Conservation (phyloP, 2,888 invertebrate species). For the Polietes domitor region DNA sequence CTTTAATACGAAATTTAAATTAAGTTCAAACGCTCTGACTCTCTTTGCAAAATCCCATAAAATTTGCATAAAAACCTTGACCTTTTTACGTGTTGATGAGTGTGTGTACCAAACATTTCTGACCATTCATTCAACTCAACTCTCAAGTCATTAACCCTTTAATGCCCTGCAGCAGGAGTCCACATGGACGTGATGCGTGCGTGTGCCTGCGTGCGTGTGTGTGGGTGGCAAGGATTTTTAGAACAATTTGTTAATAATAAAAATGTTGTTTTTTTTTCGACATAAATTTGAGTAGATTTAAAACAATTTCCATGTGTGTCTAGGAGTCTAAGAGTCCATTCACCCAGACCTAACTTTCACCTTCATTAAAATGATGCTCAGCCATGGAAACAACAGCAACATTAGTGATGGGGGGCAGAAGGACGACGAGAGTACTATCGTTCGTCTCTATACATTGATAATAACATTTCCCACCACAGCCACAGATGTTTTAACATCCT, state of each 20-base stretch:
- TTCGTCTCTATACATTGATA: neutral
- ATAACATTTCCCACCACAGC: neutral
- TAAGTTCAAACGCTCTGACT: neutral
- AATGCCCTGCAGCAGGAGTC: neutral
- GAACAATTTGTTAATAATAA: constrained; percentile 2
- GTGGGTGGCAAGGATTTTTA: no score
- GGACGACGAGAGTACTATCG: neutral
- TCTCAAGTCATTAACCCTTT: neutral
- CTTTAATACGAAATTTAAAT: neutral
- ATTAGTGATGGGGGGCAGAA: no score
- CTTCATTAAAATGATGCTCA: neutral
- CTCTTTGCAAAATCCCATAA: neutral
- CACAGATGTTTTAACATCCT: neutral
- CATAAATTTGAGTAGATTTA: neutral
- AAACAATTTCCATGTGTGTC: neutral
- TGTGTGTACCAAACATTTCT: no score
- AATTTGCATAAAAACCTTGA: constrained; percentile 10
- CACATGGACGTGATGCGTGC: neutral
- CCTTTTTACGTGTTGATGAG: neutral
- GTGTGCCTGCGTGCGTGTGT: neutral
- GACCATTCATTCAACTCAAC: neutral
- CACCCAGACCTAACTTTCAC: neutral
- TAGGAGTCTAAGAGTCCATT: neutral
- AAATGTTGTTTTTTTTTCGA: constrained; percentile 2
- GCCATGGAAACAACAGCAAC: neutral